Evolutionary conservation across 1,140 invertebrate species (phyloP).

Genomic region (Maniola jurtina): DNA sequence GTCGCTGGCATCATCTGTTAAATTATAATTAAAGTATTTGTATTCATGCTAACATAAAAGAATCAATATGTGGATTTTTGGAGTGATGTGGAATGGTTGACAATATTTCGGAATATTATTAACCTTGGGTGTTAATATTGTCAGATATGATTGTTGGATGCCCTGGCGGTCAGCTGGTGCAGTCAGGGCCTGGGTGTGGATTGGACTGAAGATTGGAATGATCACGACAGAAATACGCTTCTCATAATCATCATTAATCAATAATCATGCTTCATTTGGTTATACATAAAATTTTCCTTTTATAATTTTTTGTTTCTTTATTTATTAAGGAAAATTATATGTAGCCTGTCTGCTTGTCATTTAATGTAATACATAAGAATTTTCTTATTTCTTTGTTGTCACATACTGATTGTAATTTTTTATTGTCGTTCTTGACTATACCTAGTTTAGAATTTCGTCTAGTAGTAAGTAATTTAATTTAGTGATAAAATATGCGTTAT

Average conservation of each 20-base stretch:
- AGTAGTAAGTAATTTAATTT: too few species aligned
- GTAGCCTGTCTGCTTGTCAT: not conserved
- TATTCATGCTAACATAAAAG: too few species aligned
- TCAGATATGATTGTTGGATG: slow-evolving; percentile 40
- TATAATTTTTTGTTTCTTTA: not conserved
- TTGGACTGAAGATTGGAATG: slow-evolving; percentile 22
- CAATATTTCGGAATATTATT: slow-evolving; percentile 15
- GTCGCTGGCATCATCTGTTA: too few species aligned
- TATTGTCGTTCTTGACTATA: not conserved
- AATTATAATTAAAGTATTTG: too few species aligned
- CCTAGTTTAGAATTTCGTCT: too few species aligned
- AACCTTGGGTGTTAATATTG: slow-evolving; percentile 42
- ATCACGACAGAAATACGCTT: slow-evolving; percentile 3
- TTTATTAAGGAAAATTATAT: slow-evolving; percentile 3
- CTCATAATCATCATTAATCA: not conserved
- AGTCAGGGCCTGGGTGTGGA: slow-evolving; percentile 18
- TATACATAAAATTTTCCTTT: slow-evolving; percentile 5
- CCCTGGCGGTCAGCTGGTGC: slow-evolving; percentile 23
- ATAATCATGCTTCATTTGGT: not conserved
- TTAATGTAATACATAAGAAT: not conserved
- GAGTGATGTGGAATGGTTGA: slow-evolving; percentile 6
- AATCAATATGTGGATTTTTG: not conserved
- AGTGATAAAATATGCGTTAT: not conserved
- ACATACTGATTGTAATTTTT: not conserved
- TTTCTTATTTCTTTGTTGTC: not conserved